Conservation (phyloP, 2,888 invertebrate species). For the Rhamphomyia laevipes region DNA sequence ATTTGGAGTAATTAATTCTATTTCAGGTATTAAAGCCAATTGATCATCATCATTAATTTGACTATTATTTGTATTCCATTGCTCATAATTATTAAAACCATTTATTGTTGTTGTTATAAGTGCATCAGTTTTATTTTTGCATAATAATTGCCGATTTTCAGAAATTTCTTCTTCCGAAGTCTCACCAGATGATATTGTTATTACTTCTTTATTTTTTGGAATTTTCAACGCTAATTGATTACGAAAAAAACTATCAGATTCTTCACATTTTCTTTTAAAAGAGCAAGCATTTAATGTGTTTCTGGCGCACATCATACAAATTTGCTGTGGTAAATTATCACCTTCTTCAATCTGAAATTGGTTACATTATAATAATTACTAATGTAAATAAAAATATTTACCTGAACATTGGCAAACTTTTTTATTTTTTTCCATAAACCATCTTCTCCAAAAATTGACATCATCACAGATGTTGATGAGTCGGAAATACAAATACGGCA, state of each 20-base stretch:
- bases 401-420: slow-evolving; percentile 35
- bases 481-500: slow-evolving; percentile 36
- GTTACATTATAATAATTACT: slow-evolving; percentile 1
- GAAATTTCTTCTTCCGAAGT: slow-evolving; percentile 11
- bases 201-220: slow-evolving; percentile 10
- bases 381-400: slow-evolving; percentile 14
- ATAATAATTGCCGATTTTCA: slow-evolving; percentile 1
- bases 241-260: slow-evolving; percentile 34
- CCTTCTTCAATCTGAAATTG: slow-evolving; percentile 31
- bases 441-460: slow-evolving; percentile 37
- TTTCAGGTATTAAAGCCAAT: slow-evolving; percentile 35
- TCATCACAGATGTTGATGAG: slow-evolving; percentile 27
- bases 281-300: slow-evolving; percentile 30
- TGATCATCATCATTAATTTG: slow-evolving; percentile 21
- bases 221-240: slow-evolving; percentile 24
- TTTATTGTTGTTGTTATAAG: not conserved
- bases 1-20: slow-evolving; percentile 32
- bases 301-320: slow-evolving; percentile 32
- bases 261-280: slow-evolving; percentile 36
- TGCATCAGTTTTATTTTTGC: slow-evolving; percentile 14
- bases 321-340: slow-evolving; percentile 34
- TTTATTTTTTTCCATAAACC: slow-evolving; percentile 35
- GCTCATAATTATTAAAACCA: not conserved
- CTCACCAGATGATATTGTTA: slow-evolving; percentile 15
- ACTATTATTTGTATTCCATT: not conserved